phyloP scores from a whole-genome alignment of 2,888 invertebrate genomes.

The Acanthosepion pharaonis region DNA sequence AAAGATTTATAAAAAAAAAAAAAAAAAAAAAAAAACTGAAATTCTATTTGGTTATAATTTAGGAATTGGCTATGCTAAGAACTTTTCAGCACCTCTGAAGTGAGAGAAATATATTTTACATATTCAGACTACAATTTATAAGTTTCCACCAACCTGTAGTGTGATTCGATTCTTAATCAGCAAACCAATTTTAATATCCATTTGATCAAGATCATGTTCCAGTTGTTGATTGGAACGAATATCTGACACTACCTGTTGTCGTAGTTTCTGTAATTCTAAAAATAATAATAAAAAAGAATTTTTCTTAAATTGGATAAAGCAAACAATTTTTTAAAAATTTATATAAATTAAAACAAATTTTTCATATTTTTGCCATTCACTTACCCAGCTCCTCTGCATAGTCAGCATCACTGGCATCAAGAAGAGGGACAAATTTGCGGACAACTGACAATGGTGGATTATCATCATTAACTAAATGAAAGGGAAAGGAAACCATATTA shows the following conservation, averaged over 20 bases:
- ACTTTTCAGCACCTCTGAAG: too few relatives aligned
- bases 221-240: slow-evolving; percentile 84
- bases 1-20: too few relatives aligned
- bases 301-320: neutral
- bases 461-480: slow-evolving; percentile 69
- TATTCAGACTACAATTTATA: slow-evolving; percentile 58
- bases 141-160: slow-evolving; percentile 76
- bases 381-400: slow-evolving; percentile 80
- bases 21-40: too few relatives aligned
- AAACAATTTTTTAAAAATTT: neutral
- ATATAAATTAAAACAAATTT: neutral
- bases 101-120: slow-evolving; percentile 54
- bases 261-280: slow-evolving; percentile 78
- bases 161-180: slow-evolving; percentile 86
- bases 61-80: too few relatives aligned
- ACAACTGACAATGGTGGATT: slow-evolving; percentile 73
- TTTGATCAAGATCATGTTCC: slow-evolving; percentile 82
- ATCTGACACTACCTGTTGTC: slow-evolving; percentile 83
- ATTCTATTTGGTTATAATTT: too few relatives aligned
- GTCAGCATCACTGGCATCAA: slow-evolving; percentile 83
- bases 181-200: slow-evolving; percentile 87
- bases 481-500: neutral
- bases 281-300: neutral
- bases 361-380: slow-evolving; percentile 6
- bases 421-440: slow-evolving; percentile 80